Evolutionary conservation across 2,113 vertebrate species (phyloP), one percentile per base, ranked within the genome.

Genomic region (Apistogramma diplotaenia): DNA sequence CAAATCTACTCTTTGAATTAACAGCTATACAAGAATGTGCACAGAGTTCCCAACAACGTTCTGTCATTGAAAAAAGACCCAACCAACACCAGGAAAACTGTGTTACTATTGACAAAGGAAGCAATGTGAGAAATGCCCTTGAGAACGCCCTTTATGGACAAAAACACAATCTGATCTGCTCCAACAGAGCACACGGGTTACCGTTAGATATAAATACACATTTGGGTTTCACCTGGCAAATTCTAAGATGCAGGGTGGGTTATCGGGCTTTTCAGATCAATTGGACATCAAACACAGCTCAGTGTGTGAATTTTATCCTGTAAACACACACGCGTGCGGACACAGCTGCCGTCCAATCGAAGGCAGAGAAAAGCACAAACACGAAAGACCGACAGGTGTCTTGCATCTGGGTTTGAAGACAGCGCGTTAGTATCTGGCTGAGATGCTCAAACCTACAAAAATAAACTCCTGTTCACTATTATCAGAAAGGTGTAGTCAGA

Each of bases 201-300:
- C 16, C 13, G 16, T 49, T 51, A 70, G 46, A 85, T 23, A 71
- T 46, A 84, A 51, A 81, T 77, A 78, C 65, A 51, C 43, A 51
- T 31, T 70, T 29, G 65, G 23, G 18, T 29, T 73, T 61, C 74
- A 82, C 71, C 61, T 49, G 82, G 61, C 84, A 78, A 15, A 59
- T 78, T 75, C 59, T 80, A 51, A 88, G 84, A 87, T 76, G 70
- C 84, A 76, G 81, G 82, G 76, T 86, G 79, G 79, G 56, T 78
- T 78, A 89, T 84, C 74, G 82, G 76, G 71, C 56, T 85, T 73
- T 76, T 51, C 43, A 71, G 82, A 90, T 91, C 88, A 85, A 89
- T 85, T 8, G 10, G 57, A 78, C 74, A 67, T 82, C 81, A 86
- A 83, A 84, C 78, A 53, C 72, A 7, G 82, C 85, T 56, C 82